Conservation (phyloP, 2,797 vertebrate species). For the Ctenopoma multispine region DNA sequence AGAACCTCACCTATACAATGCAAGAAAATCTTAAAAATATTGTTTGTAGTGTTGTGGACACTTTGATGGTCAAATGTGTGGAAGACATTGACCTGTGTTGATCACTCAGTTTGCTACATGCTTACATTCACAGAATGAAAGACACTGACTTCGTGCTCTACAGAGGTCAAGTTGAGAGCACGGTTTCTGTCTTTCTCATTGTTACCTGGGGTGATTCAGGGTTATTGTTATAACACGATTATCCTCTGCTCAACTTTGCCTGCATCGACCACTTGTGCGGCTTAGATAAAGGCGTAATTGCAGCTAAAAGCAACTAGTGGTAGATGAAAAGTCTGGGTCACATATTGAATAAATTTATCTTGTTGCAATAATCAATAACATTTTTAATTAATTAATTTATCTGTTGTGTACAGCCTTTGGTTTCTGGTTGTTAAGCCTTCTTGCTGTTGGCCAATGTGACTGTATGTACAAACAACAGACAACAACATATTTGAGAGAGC, state of each 20-base stretch:
- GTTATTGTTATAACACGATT: background rate
- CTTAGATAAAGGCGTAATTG: slow-evolving; percentile 25
- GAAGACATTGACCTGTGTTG: background rate
- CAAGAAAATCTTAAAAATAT: too few species aligned
- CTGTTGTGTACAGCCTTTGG: too few species aligned
- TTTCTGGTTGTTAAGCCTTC: too few species aligned
- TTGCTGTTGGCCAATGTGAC: too few species aligned
- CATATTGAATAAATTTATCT: background rate
- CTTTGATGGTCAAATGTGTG: background rate
- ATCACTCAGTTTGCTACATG: too few species aligned
- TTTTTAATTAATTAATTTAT: too few species aligned
- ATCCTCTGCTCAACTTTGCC: slow-evolving; percentile 9
- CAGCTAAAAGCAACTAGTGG: slow-evolving; percentile 13
- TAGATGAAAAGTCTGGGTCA: slow-evolving; percentile 19
- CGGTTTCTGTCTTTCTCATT: background rate
- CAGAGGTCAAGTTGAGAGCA: background rate
- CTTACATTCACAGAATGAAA: background rate
- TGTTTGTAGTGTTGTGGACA: background rate
- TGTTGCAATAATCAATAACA: background rate
- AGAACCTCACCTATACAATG: slow-evolving; percentile 62
- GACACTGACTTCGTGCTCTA: background rate
- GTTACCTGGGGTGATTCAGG: slow-evolving; percentile 3
- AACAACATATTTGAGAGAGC: too few species aligned
- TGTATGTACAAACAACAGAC: too few species aligned
- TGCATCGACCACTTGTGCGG: slow-evolving; percentile 7